Evolutionary conservation across 1,140 invertebrate genomes (phyloP).

Genomic region (Drosophila sulfurigaster): DNA sequence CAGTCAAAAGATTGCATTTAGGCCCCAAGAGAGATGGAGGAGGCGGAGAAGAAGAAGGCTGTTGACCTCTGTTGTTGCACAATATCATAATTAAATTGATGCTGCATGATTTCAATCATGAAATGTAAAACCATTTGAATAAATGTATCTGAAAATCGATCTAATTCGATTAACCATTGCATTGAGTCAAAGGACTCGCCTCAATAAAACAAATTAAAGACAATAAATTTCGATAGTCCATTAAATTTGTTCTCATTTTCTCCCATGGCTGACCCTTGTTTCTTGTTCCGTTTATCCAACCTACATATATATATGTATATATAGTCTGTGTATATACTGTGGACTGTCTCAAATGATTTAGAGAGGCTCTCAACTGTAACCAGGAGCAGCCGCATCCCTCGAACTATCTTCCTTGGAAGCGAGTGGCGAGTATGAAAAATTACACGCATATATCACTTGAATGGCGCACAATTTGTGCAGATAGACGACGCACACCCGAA

Average conservation of each 20-base stretch:
- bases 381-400: slow-evolving; percentile 12
- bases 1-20: slow-evolving; percentile 55
- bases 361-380: slow-evolving; percentile 42
- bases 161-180: slow-evolving; percentile 29
- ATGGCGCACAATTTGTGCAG: slow-evolving; percentile 57
- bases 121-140: slow-evolving; percentile 3
- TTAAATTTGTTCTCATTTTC: slow-evolving; percentile 34
- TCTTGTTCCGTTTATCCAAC: neutral
- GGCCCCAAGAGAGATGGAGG: neutral
- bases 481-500: slow-evolving; percentile 28
- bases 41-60: neutral
- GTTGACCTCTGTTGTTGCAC: neutral
- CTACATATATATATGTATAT: too few relatives aligned
- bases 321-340: neutral
- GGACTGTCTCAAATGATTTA: slow-evolving; percentile 45
- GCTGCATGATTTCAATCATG: neutral
- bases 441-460: slow-evolving; percentile 59
- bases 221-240: slow-evolving; percentile 44
- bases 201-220: slow-evolving; percentile 42
- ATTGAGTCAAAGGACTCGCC: slow-evolving; percentile 8
- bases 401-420: slow-evolving; percentile 7
- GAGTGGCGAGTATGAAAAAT: slow-evolving; percentile 45
- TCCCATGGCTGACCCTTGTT: slow-evolving; percentile 12
- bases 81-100: slow-evolving; percentile 8
- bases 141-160: slow-evolving; percentile 15